Base-by-base conservation (phyloP, 2,113 vertebrate genomes). In the Pantherophis guttatus region DNA sequence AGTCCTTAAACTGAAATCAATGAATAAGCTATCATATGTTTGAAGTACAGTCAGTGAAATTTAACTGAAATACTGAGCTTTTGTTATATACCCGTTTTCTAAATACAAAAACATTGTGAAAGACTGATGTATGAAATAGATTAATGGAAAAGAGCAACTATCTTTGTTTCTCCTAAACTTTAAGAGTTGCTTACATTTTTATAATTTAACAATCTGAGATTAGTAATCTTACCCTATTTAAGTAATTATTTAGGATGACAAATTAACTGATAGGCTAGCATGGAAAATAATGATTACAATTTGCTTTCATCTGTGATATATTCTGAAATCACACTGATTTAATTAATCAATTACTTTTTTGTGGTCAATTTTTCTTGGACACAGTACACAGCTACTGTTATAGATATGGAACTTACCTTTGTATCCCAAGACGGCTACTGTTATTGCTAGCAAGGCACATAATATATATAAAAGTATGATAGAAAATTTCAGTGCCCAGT, bases 401-500 rank as follows among this genome's bases (percentile, higher is more conserved):
- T 93, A 0, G 0, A 93, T 88, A 70, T 55, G 39, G 48, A 93
- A 95, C 98, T 93, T 98, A 99, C 99, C 99, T 99, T 99, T 99
- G 96, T 99, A 99, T 97, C 99, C 99, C 90, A 99, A 97, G 95
- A 99, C 98, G 94, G 99, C 98, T 89, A 99, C 98, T 94, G 99
- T 99, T 95, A 99, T 99, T 94, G 98, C 99, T 96, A 99, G 97
- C 92, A 99, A 96, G 89, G 98, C 98, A 96, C 99, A 99, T 88
- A 99, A 97, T 97, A 99, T 97, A 65, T 99, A 99, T 52, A 99
- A 97, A 87, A 99, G 97, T 91, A 98, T 98, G 97, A 99, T 99
- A 96, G 99, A 99, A 95, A 98, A 98, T 98, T 99, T 99, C 97
- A 99, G 97, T 4, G 98, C 98, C 99, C 99, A 99, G 96, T 99